phyloP scores from a whole-genome alignment of 2,113 vertebrate species.

The Heterochromis multidens region DNA sequence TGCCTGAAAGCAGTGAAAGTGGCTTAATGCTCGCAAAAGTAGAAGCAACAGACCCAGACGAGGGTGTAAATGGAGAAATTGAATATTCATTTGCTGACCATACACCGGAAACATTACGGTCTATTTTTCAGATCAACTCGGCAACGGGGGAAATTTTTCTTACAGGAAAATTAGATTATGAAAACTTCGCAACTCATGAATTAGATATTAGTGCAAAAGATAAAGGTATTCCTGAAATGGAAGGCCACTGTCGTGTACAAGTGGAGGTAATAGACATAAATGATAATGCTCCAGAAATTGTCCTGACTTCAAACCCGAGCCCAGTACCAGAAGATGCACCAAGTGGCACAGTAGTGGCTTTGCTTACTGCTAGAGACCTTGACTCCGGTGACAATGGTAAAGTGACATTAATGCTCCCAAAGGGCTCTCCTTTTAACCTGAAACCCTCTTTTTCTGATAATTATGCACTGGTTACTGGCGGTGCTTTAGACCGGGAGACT shows the following conservation, averaged over 20 bases:
- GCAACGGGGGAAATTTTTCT: constrained; percentile 78
- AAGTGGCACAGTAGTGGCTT: constrained; percentile 66
- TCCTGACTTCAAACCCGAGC: constrained; percentile 72
- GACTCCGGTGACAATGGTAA: constrained; percentile 68
- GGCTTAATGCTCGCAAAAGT: constrained; percentile 41
- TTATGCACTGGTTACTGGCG: constrained; percentile 83
- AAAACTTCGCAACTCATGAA: constrained; percentile 73
- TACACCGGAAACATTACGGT: constrained; percentile 32
- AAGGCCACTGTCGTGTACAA: constrained; percentile 76
- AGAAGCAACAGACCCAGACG: constrained; percentile 75
- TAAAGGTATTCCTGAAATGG: constrained; percentile 78
- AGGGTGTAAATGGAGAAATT: constrained; percentile 68
- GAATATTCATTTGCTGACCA: constrained; percentile 56
- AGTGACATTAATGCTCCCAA: constrained; percentile 70
- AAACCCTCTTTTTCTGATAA: constrained; percentile 84
- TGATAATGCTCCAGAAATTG: constrained; percentile 79
- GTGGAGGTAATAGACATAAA: constrained; percentile 80
- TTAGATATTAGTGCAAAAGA: constrained; percentile 82
- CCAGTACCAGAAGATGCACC: constrained; percentile 62
- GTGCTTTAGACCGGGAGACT: constrained; percentile 78
- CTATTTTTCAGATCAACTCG: constrained; percentile 73
- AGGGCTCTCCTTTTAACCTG: constrained; percentile 78
- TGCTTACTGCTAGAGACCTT: constrained; percentile 63
- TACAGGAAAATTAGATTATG: constrained; percentile 76
- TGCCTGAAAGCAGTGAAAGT: constrained; percentile 76